Percentiles rank a stretch among this genome's conserved stretches.
These are phyloP conservation scores for Eupithecia tripunctaria DNA, from an alignment of 2,888 invertebrate genomes.

Conservation along the genomic window DNA sequence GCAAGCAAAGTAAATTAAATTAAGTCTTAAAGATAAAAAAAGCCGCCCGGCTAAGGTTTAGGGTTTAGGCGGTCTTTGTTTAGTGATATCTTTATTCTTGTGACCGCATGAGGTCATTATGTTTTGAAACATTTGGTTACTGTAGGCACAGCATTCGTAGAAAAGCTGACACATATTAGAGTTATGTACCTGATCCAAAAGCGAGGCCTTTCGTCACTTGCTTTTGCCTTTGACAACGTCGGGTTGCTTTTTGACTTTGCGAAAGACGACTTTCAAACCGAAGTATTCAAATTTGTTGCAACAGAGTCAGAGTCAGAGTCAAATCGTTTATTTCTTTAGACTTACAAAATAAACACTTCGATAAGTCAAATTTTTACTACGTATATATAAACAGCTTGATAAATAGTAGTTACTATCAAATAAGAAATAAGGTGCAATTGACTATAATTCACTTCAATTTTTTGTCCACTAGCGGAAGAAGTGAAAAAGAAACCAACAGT, in stretches of 20 bases:
- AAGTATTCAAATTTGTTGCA: no score
- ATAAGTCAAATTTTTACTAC: no score
- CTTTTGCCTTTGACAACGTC: not conserved
- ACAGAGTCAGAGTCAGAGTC: no score
- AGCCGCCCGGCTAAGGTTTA: slow-evolving; percentile 8
- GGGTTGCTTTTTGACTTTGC: not conserved
- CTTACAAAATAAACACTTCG: no score
- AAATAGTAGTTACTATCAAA: no score
- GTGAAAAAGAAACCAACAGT: no score
- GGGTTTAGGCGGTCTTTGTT: slow-evolving; percentile 47
- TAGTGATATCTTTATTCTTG: slow-evolving; percentile 55
- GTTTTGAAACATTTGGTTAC: slow-evolving; percentile 59
- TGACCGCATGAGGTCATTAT: slow-evolving; percentile 67
- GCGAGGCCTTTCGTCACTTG: not conserved
- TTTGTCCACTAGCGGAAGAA: no score
- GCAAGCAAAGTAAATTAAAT: slow-evolving; percentile 15
- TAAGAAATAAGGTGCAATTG: no score
- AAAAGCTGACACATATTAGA: slow-evolving; percentile 12
- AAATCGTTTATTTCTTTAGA: no score
- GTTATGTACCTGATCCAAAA: not conserved
- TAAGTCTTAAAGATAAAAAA: slow-evolving; percentile 14
- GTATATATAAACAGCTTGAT: no score
- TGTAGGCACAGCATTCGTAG: slow-evolving; percentile 5
- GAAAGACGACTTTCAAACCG: no score
- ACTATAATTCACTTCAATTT: no score